These are phyloP conservation scores for Lycopodina hypogea DNA, from an alignment of 37 sponge, comb jelly and placozoan genomes.

Conservation along the genomic window DNA sequence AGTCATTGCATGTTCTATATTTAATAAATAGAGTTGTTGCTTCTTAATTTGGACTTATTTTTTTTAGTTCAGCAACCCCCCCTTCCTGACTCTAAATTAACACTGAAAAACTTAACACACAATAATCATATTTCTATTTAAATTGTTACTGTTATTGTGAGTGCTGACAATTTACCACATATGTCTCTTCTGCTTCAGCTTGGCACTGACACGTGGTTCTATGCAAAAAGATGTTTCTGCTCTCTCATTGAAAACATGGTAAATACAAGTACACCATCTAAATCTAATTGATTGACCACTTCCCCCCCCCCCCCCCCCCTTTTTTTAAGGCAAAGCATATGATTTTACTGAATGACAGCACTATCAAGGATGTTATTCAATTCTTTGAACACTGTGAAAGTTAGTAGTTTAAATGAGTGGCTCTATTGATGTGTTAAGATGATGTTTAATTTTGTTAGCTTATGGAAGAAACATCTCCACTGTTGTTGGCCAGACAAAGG, in stretches of 20 bases:
- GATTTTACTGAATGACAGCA: conserved; percentile 89
- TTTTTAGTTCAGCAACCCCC: too few relatives aligned
- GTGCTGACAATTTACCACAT: too few relatives aligned
- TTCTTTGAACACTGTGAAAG: conserved; percentile 96
- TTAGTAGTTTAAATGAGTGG: conserved; percentile 12
- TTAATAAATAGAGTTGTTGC: too few relatives aligned
- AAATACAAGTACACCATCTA: conserved; percentile 2
- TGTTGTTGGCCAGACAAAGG: conserved; percentile 77
- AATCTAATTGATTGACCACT: not conserved
- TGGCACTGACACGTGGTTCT: conserved; percentile 99
- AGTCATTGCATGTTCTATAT: too few relatives aligned
- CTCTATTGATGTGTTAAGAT: not conserved
- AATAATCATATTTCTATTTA: too few relatives aligned
- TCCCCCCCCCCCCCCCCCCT: too few relatives aligned
- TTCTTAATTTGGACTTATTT: too few relatives aligned
- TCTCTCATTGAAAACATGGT: conserved; percentile 96
- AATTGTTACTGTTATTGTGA: too few relatives aligned
- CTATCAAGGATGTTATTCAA: conserved; percentile 80
- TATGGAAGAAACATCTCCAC: conserved; percentile 43
- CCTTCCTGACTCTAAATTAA: too few relatives aligned
- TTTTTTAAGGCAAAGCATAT: conserved; percentile 88
- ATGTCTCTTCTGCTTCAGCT: conserved; percentile 37
- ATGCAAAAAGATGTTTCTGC: conserved; percentile 91
- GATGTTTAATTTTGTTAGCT: not conserved
- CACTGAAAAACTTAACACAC: too few relatives aligned